phyloP scores from a whole-genome alignment of 2,888 invertebrate genomes.

The Dioctria linearis region DNA sequence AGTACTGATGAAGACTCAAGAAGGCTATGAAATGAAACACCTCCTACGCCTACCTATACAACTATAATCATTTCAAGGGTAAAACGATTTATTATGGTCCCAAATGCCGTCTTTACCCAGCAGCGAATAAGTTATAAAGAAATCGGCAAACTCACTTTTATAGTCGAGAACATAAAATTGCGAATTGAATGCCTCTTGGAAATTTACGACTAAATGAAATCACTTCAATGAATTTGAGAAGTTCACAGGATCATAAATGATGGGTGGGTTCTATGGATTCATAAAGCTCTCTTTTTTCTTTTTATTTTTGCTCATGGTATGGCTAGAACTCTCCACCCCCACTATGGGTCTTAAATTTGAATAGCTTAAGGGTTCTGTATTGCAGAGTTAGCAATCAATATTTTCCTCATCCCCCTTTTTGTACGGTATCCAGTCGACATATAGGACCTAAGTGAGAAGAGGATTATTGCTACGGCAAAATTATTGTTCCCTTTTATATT shows the following conservation, averaged over 20 bases:
- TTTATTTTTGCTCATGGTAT: neutral
- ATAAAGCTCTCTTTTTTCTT: slow-evolving; percentile 13
- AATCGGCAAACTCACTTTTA: no score
- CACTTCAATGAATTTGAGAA: slow-evolving; percentile 23
- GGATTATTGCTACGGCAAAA: slow-evolving; percentile 2
- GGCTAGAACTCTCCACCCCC: neutral
- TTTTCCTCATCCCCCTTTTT: neutral
- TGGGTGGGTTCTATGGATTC: slow-evolving; percentile 9
- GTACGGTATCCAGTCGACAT: neutral
- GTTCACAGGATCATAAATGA: slow-evolving; percentile 19
- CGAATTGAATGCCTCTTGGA: slow-evolving; percentile 17
- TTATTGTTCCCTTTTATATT: neutral
- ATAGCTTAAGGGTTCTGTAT: no score
- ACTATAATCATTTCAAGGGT: slow-evolving; percentile 3
- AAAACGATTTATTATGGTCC: slow-evolving; percentile 7
- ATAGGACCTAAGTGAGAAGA: neutral
- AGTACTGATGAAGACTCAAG: no score
- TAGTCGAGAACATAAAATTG: neutral
- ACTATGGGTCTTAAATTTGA: neutral
- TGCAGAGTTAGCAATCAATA: no score
- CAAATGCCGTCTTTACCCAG: neutral
- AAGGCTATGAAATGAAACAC: no score
- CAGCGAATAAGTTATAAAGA: neutral
- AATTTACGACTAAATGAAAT: slow-evolving; percentile 18
- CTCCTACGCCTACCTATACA: no score